Conservation (phyloP, 1,140 invertebrate genomes). For the Lucilia sericata region DNA sequence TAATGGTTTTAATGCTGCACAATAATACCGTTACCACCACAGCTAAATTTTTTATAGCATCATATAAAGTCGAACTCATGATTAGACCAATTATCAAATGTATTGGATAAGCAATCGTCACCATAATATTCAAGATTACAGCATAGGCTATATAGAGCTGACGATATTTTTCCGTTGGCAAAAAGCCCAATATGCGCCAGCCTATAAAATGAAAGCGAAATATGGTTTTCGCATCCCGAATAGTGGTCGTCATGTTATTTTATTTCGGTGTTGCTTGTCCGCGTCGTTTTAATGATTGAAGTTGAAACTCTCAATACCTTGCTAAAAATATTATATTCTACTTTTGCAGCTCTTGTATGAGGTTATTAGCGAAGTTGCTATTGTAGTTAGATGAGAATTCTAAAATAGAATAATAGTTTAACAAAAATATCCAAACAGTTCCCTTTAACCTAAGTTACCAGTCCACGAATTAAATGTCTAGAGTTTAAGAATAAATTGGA, state of each 20-base stretch:
- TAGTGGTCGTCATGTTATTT: not conserved
- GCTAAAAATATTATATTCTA: too few species aligned
- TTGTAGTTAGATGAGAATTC: too few species aligned
- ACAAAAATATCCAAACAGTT: too few species aligned
- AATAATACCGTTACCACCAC: not conserved
- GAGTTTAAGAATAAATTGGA: too few species aligned
- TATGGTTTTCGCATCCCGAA: not conserved
- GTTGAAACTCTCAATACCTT: too few species aligned
- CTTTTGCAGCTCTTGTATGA: too few species aligned
- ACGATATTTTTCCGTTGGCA: not conserved
- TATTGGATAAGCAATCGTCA: constrained; percentile 34
- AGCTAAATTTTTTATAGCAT: constrained; percentile 32
- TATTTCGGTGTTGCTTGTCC: not conserved
- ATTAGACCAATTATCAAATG: constrained; percentile 37
- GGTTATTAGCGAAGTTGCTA: too few species aligned
- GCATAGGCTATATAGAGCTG: constrained; percentile 18
- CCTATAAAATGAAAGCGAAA: constrained; percentile 9
- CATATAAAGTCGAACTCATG: not conserved
- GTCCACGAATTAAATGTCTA: too few species aligned
- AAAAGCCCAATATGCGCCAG: constrained; percentile 25
- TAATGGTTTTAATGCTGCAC: constrained; percentile 18
- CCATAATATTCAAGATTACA: constrained; percentile 17
- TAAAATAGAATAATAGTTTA: too few species aligned
- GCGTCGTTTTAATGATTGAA: not conserved
- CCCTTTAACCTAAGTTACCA: too few species aligned